Percentiles rank a stretch among this genome's conserved stretches.
Evolutionary conservation across 1,140 invertebrate genomes (phyloP).

Genomic region (Drosophila varians): DNA sequence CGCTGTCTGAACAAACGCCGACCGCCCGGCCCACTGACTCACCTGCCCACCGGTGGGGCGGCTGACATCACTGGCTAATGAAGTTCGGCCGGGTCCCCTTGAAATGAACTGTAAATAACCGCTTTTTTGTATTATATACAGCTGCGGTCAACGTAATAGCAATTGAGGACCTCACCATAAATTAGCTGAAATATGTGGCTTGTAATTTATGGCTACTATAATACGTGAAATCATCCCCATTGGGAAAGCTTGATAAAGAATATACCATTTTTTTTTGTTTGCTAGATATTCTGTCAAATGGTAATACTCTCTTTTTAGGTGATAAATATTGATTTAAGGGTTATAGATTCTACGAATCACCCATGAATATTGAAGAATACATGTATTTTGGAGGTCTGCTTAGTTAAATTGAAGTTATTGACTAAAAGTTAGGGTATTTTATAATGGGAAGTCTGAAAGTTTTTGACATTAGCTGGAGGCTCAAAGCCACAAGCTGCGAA

Average conservation of each 20-base stretch:
- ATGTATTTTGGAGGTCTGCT: too few relatives aligned
- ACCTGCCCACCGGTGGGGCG: slow-evolving; percentile 8
- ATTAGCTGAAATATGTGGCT: slow-evolving; percentile 22
- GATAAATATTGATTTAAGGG: too few relatives aligned
- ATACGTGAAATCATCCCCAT: not conserved
- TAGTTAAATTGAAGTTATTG: too few relatives aligned
- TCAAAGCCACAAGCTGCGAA: slow-evolving; percentile 10
- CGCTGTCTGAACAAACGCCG: slow-evolving; percentile 36
- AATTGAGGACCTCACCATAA: not conserved
- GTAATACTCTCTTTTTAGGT: too few relatives aligned
- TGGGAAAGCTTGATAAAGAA: not conserved
- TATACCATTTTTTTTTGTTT: not conserved
- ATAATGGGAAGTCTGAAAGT: too few relatives aligned
- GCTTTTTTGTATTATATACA: slow-evolving; percentile 5
- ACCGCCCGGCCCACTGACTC: slow-evolving; percentile 30
- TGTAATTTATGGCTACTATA: not conserved
- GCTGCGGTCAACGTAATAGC: slow-evolving; percentile 23
- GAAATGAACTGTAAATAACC: slow-evolving; percentile 16
- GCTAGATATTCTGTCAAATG: not conserved
- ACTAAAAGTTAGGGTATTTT: not conserved
- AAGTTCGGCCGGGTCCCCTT: slow-evolving; percentile 19
- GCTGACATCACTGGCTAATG: slow-evolving; percentile 43
- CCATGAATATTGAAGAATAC: too few relatives aligned
- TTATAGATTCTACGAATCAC: too few relatives aligned
- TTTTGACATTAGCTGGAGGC: slow-evolving; percentile 33